Percentiles rank a stretch among this genome's conserved stretches.
Evolutionary conservation across 2,797 vertebrate genomes (phyloP).

Genomic region (Channallabes apus): DNA sequence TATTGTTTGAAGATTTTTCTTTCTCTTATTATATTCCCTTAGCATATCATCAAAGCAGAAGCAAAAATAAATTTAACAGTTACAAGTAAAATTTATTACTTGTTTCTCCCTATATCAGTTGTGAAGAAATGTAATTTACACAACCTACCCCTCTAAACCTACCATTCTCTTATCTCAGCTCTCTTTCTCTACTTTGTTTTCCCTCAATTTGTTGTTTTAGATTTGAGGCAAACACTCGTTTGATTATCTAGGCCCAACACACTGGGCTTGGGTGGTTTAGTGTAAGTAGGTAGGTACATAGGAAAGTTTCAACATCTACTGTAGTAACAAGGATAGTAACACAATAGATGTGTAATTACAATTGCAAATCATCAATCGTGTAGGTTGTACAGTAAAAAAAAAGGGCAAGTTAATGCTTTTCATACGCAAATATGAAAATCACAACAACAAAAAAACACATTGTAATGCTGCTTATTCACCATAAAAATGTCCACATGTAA

Average conservation of each 20-base stretch:
- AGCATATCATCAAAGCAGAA: constrained; percentile 33
- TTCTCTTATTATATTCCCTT: constrained; percentile 33
- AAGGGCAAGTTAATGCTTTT: not conserved
- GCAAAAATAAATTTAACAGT: constrained; percentile 21
- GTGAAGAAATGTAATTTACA: not conserved
- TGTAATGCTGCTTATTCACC: constrained; percentile 1
- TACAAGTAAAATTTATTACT: constrained; percentile 7
- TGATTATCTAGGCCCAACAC: constrained; percentile 3
- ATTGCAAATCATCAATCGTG: no score
- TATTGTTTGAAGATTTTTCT: constrained; percentile 26
- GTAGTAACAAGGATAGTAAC: no score
- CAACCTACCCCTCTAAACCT: not conserved
- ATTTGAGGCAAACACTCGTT: constrained; percentile 20
- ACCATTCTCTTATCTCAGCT: not conserved
- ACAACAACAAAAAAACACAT: not conserved
- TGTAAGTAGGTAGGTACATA: not conserved
- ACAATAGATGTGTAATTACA: no score
- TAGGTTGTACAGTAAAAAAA: no score
- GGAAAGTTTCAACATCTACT: no score
- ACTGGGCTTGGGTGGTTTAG: constrained; percentile 8
- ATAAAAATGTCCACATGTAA: constrained; percentile 24
- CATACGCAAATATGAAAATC: not conserved
- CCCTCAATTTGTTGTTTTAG: constrained; percentile 22
- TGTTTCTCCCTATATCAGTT: not conserved
- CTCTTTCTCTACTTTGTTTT: constrained; percentile 47